Percentiles rank a stretch among this genome's conserved stretches.
Evolutionary conservation across 1,140 invertebrate genomes (phyloP).

Genomic region (Arctopsyche grandis): DNA sequence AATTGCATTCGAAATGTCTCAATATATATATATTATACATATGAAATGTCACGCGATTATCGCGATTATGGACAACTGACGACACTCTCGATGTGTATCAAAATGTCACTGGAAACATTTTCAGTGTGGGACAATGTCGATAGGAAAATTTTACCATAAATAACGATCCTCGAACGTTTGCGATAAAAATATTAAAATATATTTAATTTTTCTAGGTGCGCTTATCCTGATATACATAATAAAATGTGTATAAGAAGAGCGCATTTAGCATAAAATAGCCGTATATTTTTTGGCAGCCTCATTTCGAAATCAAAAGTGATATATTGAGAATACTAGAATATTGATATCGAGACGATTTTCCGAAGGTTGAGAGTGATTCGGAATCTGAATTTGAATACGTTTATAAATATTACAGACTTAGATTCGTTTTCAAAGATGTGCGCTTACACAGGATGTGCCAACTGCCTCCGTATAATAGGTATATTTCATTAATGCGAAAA

Average conservation of each 20-base stretch:
- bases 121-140: not conserved
- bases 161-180: not conserved
- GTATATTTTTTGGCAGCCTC: constrained; percentile 39
- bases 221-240: not conserved
- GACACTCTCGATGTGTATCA: not conserved
- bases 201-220: too few species aligned
- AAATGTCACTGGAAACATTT: constrained; percentile 3
- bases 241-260: constrained; percentile 8
- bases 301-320: constrained; percentile 52
- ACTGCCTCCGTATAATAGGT: not conserved
- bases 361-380: constrained; percentile 42
- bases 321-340: constrained; percentile 50
- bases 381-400: constrained; percentile 40
- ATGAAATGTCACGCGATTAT: not conserved
- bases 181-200: too few species aligned
- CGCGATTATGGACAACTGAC: not conserved
- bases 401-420: constrained; percentile 16
- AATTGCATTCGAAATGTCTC: too few species aligned
- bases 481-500: not conserved
- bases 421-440: not conserved
- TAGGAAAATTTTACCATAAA: not conserved
- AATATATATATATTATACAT: not conserved
- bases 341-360: constrained; percentile 33
- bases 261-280: constrained; percentile 43
- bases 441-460: constrained; percentile 9